Percentiles rank a stretch among this genome's conserved stretches.
These are phyloP conservation scores for Xanthorhoe spadicearia DNA, from an alignment of 2,888 invertebrate species.

Conservation along the genomic window DNA sequence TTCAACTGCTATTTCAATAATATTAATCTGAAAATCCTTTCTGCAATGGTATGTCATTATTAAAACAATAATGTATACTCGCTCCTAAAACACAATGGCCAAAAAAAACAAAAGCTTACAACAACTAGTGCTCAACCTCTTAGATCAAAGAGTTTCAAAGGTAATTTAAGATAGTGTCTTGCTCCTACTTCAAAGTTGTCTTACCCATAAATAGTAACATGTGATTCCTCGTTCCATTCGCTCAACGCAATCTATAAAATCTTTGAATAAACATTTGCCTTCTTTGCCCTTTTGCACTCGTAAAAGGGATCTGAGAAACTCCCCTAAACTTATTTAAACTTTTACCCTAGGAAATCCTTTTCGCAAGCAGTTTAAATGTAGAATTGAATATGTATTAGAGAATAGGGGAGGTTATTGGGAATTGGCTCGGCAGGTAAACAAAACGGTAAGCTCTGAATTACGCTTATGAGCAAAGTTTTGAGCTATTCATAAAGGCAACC, in stretches of 20 bases:
- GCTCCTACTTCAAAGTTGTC: constrained; percentile 1
- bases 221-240: constrained; percentile 58
- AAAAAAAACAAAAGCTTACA: background rate
- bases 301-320: constrained; percentile 80
- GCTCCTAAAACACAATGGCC: background rate
- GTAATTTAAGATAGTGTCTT: background rate
- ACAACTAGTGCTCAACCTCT: background rate
- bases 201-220: constrained; percentile 40
- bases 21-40: too few relatives aligned
- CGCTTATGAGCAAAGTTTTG: constrained; percentile 38
- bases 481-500: constrained; percentile 14
- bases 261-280: constrained; percentile 83
- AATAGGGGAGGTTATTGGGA: constrained; percentile 62
- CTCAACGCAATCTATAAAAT: constrained; percentile 77
- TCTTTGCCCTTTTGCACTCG: constrained; percentile 81
- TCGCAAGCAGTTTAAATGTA: constrained; percentile 78
- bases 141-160: too few relatives aligned
- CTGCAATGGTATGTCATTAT: too few relatives aligned
- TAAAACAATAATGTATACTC: too few relatives aligned
- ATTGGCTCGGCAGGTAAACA: constrained; percentile 63
- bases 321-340: constrained; percentile 83
- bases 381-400: constrained; percentile 80
- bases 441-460: constrained; percentile 50
- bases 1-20: too few relatives aligned
- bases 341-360: constrained; percentile 82